Evolutionary conservation across 2,888 invertebrate genomes (phyloP).

Genomic region (Hemicrepidius hirtus): DNA sequence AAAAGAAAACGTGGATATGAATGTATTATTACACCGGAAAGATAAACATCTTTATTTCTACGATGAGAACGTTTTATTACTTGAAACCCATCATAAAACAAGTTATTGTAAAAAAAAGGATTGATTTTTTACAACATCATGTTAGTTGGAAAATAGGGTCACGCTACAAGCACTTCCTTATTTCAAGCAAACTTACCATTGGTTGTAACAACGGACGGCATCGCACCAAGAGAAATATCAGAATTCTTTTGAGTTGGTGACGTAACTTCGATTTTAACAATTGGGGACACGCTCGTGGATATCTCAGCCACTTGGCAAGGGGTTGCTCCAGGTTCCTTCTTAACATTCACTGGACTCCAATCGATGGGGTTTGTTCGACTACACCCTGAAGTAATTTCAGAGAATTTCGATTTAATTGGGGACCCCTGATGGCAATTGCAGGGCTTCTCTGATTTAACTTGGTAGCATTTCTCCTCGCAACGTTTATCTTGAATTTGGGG

Average conservation of each 20-base stretch:
- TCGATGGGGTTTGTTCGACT: slow-evolving; percentile 83
- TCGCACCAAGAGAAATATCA: slow-evolving; percentile 49
- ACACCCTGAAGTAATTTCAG: slow-evolving; percentile 73
- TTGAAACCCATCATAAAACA: no score
- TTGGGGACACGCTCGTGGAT: slow-evolving; percentile 75
- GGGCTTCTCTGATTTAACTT: slow-evolving; percentile 62
- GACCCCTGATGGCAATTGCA: slow-evolving; percentile 63
- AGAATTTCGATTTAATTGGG: slow-evolving; percentile 58
- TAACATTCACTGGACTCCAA: slow-evolving; percentile 77
- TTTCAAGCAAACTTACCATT: slow-evolving; percentile 56
- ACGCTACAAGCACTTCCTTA: no score
- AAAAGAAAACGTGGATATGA: neutral
- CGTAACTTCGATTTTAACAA: slow-evolving; percentile 80
- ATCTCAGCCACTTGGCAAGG: slow-evolving; percentile 78
- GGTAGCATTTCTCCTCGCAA: slow-evolving; percentile 68
- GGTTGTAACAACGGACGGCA: slow-evolving; percentile 66
- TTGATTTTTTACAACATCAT: no score
- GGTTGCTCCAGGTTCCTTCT: slow-evolving; percentile 78
- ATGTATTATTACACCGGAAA: no score
- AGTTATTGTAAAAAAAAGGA: no score
- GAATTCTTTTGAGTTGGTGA: slow-evolving; percentile 74
- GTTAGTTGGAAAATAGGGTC: no score
- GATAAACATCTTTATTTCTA: no score
- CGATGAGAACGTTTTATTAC: neutral
- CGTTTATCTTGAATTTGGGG: slow-evolving; percentile 61